A percentile compares a stretch with the other conserved stretches of the same genome.
Conservation (phyloP, 1,140 invertebrate genomes). For the Radopholus similis region DNA sequence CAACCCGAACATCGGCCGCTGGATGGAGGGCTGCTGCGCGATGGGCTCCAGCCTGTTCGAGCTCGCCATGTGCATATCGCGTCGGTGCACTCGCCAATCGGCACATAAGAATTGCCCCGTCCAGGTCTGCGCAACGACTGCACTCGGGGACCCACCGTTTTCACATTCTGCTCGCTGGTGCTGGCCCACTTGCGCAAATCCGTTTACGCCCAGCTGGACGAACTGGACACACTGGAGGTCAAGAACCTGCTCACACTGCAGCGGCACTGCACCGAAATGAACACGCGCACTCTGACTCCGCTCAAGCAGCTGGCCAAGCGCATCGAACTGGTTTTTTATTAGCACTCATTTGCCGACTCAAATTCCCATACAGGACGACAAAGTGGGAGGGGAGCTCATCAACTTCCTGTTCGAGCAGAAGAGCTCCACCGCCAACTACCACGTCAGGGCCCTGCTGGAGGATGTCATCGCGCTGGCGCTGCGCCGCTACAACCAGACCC, state of each 20-base stretch:
- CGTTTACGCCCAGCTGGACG: constrained; percentile 4
- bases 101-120: not conserved
- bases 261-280: constrained; percentile 3
- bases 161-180: constrained; percentile 25
- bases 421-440: not conserved
- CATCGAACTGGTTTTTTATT: constrained; percentile 26
- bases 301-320: constrained; percentile 5
- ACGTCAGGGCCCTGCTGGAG: constrained; percentile 6
- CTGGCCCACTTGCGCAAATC: constrained; percentile 16
- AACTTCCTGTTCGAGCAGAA: constrained; percentile 23
- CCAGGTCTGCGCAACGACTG: constrained; percentile 21
- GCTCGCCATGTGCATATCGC: not conserved
- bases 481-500: constrained; percentile 18
- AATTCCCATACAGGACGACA: constrained; percentile 16
- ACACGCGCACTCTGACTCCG: not conserved
- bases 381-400: constrained; percentile 26
- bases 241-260: constrained; percentile 32
- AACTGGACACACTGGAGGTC: constrained; percentile 15
- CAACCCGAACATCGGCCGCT: constrained; percentile 3
- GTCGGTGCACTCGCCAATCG: constrained; percentile 1
- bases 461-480: constrained; percentile 24
- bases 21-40: constrained; percentile 10
- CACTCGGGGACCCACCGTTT: constrained; percentile 28
- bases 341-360: not conserved
- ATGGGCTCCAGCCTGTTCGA: constrained; percentile 21